Percentiles rank a stretch among this genome's conserved stretches.
phyloP scores from a whole-genome alignment of 2,113 vertebrate species.

The Ailuropoda melanoleuca region DNA sequence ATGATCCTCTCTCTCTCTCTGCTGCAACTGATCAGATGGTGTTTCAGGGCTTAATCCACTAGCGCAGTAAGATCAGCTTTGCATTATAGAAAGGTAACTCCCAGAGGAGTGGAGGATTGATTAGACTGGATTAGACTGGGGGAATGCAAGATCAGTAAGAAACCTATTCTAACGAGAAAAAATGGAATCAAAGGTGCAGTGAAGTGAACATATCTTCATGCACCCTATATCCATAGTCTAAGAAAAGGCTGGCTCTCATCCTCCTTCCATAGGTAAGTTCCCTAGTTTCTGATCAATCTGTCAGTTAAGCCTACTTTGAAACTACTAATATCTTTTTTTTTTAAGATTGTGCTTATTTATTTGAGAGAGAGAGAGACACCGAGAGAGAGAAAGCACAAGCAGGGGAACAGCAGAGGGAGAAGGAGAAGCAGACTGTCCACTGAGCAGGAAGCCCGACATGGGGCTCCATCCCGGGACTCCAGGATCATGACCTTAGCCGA shows the following conservation, averaged over 20 bases:
- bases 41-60: not conserved
- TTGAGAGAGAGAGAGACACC: too few relatives aligned
- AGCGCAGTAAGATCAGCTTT: not conserved
- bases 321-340: not conserved
- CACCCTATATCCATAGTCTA: not conserved
- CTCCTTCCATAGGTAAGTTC: not conserved
- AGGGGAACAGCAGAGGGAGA: too few relatives aligned
- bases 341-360: too few relatives aligned
- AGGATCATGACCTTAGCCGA: too few relatives aligned
- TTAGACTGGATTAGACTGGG: not conserved
- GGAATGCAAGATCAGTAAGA: not conserved
- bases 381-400: too few relatives aligned
- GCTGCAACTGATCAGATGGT: not conserved
- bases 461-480: too few relatives aligned
- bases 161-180: not conserved
- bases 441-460: too few relatives aligned
- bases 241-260: not conserved
- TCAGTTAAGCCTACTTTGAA: not conserved
- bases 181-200: not conserved
- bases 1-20: not conserved
- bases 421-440: too few relatives aligned
- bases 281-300: not conserved
- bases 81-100: not conserved
- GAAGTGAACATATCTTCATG: not conserved
- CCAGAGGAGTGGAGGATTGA: not conserved